phyloP scores from a whole-genome alignment of 2,113 vertebrate species.

The Cyanistes caeruleus region DNA sequence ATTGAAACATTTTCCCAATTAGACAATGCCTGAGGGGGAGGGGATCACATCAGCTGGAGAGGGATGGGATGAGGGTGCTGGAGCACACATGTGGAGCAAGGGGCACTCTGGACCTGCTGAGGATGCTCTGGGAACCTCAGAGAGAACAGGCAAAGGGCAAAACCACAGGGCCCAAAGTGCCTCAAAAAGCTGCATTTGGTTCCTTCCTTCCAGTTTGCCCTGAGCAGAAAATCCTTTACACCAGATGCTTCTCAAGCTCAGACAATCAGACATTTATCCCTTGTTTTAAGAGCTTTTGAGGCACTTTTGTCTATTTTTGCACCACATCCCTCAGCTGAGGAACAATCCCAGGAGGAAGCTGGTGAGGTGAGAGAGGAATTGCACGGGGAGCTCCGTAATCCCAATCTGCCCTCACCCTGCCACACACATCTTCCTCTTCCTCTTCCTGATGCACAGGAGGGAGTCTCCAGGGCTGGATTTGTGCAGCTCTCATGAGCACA shows the following conservation, averaged over 20 bases:
- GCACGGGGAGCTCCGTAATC: accelerated
- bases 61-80: not conserved
- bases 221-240: not conserved
- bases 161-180: not conserved
- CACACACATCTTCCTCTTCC: not conserved
- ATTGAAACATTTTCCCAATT: conserved; percentile 16
- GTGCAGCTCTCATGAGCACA: not conserved
- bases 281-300: not conserved
- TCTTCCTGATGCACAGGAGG: not conserved
- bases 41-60: not conserved
- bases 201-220: not conserved
- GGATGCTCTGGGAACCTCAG: not conserved
- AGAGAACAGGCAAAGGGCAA: not conserved
- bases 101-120: not conserved
- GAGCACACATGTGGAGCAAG: not conserved
- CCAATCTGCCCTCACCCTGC: not conserved
- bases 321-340: not conserved
- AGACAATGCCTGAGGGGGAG: not conserved
- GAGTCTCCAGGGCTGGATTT: not conserved
- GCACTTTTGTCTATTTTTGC: not conserved
- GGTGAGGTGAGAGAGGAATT: not conserved
- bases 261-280: not conserved
- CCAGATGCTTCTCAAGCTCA: not conserved
- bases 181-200: not conserved
- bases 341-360: not conserved